phyloP scores from a whole-genome alignment of 2,888 invertebrate species.

The Idaea biselata region DNA sequence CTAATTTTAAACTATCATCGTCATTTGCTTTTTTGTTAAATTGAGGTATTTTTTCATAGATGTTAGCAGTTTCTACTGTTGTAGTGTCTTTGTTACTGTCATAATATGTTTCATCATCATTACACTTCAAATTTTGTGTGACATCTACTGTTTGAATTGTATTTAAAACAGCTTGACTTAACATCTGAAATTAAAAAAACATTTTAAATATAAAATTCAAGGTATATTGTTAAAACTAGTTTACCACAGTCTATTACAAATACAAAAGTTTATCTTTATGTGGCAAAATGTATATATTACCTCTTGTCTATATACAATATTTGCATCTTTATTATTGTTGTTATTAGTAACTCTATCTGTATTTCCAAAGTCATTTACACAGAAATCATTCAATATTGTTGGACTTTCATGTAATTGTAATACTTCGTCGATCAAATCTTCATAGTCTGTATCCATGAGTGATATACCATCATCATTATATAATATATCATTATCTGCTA shows the following conservation, averaged over 20 bases:
- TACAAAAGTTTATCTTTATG: too few relatives aligned
- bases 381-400: conserved; percentile 15
- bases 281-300: too few relatives aligned
- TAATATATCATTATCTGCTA: not conserved
- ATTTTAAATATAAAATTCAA: not conserved
- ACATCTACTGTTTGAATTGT: not conserved
- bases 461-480: not conserved
- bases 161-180: not conserved
- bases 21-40: not conserved
- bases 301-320: not conserved
- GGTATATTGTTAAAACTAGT: too few relatives aligned
- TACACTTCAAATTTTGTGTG: too few relatives aligned
- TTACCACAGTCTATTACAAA: too few relatives aligned
- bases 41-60: not conserved
- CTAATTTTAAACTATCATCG: not conserved
- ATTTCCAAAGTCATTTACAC: not conserved
- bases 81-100: not conserved
- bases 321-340: not conserved
- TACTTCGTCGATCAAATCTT: not conserved
- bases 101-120: not conserved
- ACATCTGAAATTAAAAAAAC: not conserved
- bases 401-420: conserved; percentile 8
- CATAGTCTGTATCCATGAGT: not conserved
- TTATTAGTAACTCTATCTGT: not conserved
- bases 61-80: not conserved